A percentile compares a stretch with the other conserved stretches of the same genome.
phyloP scores from a whole-genome alignment of 2,888 invertebrate species.

The Cosmia trapezina region DNA sequence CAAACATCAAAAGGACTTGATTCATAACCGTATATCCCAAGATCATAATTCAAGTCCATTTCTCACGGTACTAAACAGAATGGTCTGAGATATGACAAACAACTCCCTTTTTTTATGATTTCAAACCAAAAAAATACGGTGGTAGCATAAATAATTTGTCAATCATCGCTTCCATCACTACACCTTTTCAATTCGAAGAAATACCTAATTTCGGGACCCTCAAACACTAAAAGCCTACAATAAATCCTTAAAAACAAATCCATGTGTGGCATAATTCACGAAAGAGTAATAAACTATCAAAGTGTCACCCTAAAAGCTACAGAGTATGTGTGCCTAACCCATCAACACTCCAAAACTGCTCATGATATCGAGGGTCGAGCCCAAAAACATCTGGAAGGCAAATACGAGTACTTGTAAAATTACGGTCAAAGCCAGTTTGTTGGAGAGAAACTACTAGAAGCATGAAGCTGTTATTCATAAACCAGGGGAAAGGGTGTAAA shows the following conservation, averaged over 20 bases:
- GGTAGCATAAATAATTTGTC: background rate
- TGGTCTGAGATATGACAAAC: background rate
- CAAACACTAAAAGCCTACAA: background rate
- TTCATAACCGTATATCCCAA: background rate
- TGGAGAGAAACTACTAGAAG: background rate
- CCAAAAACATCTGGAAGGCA: slow-evolving; percentile 3
- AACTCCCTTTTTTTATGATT: too few species aligned
- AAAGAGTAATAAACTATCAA: background rate
- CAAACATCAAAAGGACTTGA: background rate
- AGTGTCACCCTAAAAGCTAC: background rate
- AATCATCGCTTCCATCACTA: background rate
- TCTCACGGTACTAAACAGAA: background rate
- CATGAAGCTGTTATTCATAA: slow-evolving; percentile 18
- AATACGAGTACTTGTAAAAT: slow-evolving; percentile 13
- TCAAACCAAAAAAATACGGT: background rate
- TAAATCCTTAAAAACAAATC: background rate
- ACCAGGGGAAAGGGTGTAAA: background rate
- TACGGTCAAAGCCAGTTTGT: background rate
- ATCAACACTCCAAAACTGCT: background rate
- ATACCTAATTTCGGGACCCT: background rate
- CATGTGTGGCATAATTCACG: background rate
- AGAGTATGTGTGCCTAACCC: background rate
- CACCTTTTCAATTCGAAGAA: background rate
- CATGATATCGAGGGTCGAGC: slow-evolving; percentile 4
- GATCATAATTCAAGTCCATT: background rate